Percentiles rank a stretch among this genome's conserved stretches.
These are phyloP conservation scores for Beaufortia kweichowensis DNA, from an alignment of 2,113 vertebrate species.

Conservation along the genomic window DNA sequence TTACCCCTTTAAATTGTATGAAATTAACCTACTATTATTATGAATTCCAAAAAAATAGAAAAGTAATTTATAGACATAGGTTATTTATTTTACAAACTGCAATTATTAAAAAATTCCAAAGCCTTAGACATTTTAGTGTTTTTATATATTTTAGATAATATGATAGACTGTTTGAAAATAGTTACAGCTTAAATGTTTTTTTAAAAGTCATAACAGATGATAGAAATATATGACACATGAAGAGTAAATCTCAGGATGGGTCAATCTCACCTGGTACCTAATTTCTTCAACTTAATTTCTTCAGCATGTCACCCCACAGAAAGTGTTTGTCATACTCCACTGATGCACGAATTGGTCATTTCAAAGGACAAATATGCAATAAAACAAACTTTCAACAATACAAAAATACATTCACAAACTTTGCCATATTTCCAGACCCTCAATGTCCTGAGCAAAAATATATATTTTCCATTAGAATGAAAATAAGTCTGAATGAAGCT, in stretches of 20 bases:
- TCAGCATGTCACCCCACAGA: constrained; percentile 24
- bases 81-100: too few relatives aligned
- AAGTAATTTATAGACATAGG: too few relatives aligned
- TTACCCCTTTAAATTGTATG: too few relatives aligned
- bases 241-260: not conserved
- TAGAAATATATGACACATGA: not conserved
- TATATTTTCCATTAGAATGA: not conserved
- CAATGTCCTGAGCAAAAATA: not conserved
- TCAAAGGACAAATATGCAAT: not conserved
- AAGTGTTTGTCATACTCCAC: constrained; percentile 9
- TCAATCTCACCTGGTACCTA: constrained; percentile 18
- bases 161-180: not conserved
- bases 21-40: not conserved
- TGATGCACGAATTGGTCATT: not conserved
- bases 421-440: not conserved
- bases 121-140: not conserved
- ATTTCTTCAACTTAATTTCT: not conserved
- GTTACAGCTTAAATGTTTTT: not conserved
- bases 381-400: not conserved
- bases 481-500: not conserved
- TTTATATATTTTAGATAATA: not conserved
- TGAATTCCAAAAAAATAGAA: too few relatives aligned
- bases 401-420: not conserved
- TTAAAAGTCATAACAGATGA: not conserved
- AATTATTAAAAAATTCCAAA: too few relatives aligned